phyloP scores from a whole-genome alignment of 2,888 invertebrate genomes.

The Polietes domitor region DNA sequence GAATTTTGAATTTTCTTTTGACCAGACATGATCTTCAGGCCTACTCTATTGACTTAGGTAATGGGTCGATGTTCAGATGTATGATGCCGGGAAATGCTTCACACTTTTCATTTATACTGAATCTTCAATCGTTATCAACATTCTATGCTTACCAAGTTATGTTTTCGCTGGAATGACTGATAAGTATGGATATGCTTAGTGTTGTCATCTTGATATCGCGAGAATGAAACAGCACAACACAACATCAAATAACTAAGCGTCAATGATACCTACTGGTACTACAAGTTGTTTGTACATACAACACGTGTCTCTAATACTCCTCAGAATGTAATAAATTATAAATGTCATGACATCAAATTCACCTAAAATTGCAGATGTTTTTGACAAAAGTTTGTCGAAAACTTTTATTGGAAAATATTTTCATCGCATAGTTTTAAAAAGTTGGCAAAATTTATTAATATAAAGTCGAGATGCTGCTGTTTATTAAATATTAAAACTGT shows the following conservation, averaged over 20 bases:
- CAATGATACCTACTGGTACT: neutral
- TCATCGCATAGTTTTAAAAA: conserved; percentile 7
- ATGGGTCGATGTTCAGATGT: no score
- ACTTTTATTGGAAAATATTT: neutral
- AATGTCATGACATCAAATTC: conserved; percentile 19
- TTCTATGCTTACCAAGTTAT: no score
- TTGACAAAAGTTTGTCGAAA: neutral
- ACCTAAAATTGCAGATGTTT: neutral
- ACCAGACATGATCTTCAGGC: no score
- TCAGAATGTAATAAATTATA: neutral
- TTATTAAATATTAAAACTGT: neutral
- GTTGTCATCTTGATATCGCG: neutral
- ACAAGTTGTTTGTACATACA: neutral
- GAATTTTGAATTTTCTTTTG: no score
- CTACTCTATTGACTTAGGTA: no score
- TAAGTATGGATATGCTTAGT: no score
- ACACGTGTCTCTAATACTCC: conserved; percentile 7
- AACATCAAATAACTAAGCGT: neutral
- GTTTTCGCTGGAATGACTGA: no score
- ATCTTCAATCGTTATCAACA: no score
- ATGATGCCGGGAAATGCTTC: no score
- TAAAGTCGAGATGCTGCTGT: neutral
- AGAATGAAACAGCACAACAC: neutral
- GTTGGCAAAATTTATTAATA: neutral
- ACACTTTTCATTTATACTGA: no score